These are phyloP conservation scores for Priocnemis perturbator DNA, from an alignment of 2,888 invertebrate species.

Conservation along the genomic window DNA sequence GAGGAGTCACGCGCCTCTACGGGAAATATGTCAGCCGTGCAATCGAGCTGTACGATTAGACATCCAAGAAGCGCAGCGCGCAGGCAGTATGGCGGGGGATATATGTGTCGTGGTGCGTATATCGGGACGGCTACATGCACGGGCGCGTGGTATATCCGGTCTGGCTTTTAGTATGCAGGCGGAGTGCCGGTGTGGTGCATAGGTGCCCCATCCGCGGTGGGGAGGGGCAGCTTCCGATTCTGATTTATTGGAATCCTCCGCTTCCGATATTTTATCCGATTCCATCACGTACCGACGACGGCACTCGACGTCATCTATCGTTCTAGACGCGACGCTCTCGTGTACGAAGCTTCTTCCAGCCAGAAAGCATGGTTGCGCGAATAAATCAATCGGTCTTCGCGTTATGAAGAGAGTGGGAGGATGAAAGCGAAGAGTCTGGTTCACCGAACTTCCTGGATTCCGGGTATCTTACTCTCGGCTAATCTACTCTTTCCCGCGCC, in stretches of 20 bases:
- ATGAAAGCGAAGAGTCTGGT: constrained; percentile 18
- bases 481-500: constrained; percentile 39
- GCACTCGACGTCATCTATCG: background rate
- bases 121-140: constrained; percentile 63
- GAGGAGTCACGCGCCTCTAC: constrained; percentile 6
- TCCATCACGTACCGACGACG: constrained; percentile 55
- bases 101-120: constrained; percentile 52
- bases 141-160: constrained; percentile 72
- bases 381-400: too few species aligned
- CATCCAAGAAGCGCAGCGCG: constrained; percentile 38
- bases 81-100: constrained; percentile 26
- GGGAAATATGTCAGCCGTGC: constrained; percentile 46
- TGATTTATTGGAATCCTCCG: constrained; percentile 72
- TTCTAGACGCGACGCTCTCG: too few species aligned
- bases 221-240: constrained; percentile 70
- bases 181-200: constrained; percentile 64
- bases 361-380: too few species aligned
- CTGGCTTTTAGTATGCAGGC: constrained; percentile 72
- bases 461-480: constrained; percentile 35
- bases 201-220: constrained; percentile 59
- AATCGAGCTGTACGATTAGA: constrained; percentile 29
- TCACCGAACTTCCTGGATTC: constrained; percentile 41
- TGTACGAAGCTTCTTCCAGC: too few species aligned
- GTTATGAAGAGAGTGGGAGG: too few species aligned
- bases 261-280: constrained; percentile 69